Evolutionary conservation across 2,113 vertebrate genomes (phyloP).

Genomic region (Myotis davidii): DNA sequence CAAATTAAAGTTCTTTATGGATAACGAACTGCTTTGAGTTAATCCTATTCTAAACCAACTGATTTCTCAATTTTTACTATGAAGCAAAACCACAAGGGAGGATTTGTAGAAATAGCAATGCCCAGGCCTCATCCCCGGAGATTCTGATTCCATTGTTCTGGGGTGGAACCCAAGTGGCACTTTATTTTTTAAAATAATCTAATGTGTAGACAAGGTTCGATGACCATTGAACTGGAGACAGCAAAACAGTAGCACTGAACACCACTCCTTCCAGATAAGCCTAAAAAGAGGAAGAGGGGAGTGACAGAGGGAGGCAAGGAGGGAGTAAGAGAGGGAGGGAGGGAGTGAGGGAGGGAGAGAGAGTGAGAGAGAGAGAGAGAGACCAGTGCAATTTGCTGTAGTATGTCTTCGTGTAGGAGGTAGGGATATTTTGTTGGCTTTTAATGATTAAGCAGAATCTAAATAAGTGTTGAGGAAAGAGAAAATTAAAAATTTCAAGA

Average conservation of each 20-base stretch:
- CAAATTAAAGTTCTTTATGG: not conserved
- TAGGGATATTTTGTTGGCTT: not conserved
- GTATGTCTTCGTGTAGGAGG: not conserved
- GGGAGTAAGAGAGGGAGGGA: too few species aligned
- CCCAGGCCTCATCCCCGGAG: not conserved
- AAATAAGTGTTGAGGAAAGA: not conserved
- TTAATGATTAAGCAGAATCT: not conserved
- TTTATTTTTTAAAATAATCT: not conserved
- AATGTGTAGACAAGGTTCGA: not conserved
- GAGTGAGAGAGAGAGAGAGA: rapidly evolving
- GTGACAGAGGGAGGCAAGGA: rapidly evolving
- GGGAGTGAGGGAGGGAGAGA: too few species aligned
- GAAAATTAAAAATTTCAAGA: not conserved
- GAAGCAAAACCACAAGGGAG: not conserved
- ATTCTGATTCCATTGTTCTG: not conserved
- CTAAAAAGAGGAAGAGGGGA: not conserved
- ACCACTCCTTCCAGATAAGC: not conserved
- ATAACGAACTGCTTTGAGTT: not conserved
- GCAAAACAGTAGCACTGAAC: not conserved
- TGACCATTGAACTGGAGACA: not conserved
- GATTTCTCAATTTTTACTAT: not conserved
- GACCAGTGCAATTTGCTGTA: rapidly evolving
- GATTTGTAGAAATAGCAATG: not conserved
- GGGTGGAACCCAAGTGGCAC: not conserved
- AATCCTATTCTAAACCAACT: not conserved